Percentiles rank a stretch among this genome's conserved stretches.
Evolutionary conservation across 2,113 vertebrate genomes (phyloP).

Genomic region (Tautogolabrus adspersus): DNA sequence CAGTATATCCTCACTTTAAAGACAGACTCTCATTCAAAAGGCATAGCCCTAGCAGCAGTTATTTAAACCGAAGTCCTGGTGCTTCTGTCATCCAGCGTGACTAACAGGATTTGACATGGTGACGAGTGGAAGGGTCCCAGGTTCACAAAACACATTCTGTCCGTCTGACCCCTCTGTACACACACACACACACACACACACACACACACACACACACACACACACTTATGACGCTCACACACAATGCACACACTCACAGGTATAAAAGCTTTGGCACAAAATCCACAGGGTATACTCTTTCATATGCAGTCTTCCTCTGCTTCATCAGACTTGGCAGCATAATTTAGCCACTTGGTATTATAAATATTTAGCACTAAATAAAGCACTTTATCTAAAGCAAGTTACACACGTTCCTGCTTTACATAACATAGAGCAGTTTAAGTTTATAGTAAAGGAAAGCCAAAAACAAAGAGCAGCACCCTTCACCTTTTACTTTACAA

Average conservation of each 20-base stretch:
- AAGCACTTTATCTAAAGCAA: too few species aligned
- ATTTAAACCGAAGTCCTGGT: constrained; percentile 55
- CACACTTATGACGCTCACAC: background rate
- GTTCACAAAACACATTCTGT: constrained; percentile 68
- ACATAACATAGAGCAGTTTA: background rate
- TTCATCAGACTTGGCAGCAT: constrained; percentile 9
- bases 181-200: background rate
- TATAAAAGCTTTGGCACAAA: constrained; percentile 4
- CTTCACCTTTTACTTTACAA: background rate
- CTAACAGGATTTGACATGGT: constrained; percentile 72
- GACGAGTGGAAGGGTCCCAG: constrained; percentile 51
- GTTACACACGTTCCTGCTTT: background rate
- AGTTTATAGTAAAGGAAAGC: background rate
- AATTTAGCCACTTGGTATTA: background rate
- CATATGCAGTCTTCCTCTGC: background rate
- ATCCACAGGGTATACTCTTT: constrained; percentile 23
- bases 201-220: constrained; percentile 1
- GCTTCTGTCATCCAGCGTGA: constrained; percentile 60
- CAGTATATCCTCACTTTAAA: constrained; percentile 2
- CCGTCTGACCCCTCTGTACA: constrained; percentile 46
- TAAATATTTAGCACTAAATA: background rate
- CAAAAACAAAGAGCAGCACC: background rate
- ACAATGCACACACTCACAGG: background rate
- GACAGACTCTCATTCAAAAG: constrained; percentile 34
- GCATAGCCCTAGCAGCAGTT: constrained; percentile 29